A percentile compares a stretch with the other conserved stretches of the same genome.
Evolutionary conservation across 1,140 invertebrate genomes (phyloP).

Genomic region (Teleogryllus occipitalis): DNA sequence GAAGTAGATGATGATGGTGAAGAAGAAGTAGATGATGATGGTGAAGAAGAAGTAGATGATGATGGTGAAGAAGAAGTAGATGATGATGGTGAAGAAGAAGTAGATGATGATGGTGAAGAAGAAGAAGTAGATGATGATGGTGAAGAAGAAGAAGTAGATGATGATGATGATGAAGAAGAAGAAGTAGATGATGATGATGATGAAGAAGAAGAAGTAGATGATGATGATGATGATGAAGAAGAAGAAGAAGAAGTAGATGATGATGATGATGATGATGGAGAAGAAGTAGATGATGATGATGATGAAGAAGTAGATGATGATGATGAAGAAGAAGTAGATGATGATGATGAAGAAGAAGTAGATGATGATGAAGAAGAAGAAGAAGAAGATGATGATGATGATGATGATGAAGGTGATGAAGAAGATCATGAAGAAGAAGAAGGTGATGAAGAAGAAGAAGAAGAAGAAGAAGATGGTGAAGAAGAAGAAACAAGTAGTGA

Average conservation of each 20-base stretch:
- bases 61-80: too few species aligned
- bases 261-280: neutral
- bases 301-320: neutral
- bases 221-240: neutral
- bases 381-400: neutral
- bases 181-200: too few species aligned
- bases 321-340: neutral
- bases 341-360: neutral
- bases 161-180: neutral
- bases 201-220: neutral
- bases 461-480: conserved; percentile 8
- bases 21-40: neutral
- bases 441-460: neutral
- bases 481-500: too few species aligned
- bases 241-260: neutral
- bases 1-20: neutral
- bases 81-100: neutral
- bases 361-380: neutral
- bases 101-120: neutral
- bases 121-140: neutral
- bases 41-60: too few species aligned
- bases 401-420: too few species aligned
- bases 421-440: neutral
- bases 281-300: neutral
- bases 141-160: neutral